Conservation (phyloP, 2,888 invertebrate genomes). For the Heliothis peltigera region DNA sequence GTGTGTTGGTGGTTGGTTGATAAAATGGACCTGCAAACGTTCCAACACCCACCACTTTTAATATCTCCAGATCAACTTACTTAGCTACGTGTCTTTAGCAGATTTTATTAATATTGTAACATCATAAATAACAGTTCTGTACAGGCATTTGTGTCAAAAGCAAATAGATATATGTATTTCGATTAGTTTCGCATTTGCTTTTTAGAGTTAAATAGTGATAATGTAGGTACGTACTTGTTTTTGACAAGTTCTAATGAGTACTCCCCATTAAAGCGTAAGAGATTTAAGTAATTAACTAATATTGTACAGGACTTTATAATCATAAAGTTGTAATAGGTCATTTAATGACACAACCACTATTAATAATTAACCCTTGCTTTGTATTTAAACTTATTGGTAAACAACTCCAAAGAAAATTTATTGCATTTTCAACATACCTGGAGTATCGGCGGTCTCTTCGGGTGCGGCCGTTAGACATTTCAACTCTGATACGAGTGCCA, state of each 20-base stretch:
- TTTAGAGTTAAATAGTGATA: conserved; percentile 37
- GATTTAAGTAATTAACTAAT: conserved; percentile 4
- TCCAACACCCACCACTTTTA: conserved; percentile 90
- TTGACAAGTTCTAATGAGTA: conserved; percentile 10
- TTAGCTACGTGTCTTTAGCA: conserved; percentile 53
- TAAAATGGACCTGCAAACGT: conserved; percentile 90
- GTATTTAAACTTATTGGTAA: conserved; percentile 29
- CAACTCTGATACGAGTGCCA: conserved; percentile 96
- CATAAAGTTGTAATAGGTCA: neutral
- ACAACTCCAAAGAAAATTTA: conserved; percentile 29
- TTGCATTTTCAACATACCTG: conserved; percentile 58
- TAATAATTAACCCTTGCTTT: conserved; percentile 19
- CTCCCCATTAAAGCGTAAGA: neutral
- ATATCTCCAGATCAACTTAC: conserved; percentile 76
- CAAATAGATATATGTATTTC: conserved; percentile 40
- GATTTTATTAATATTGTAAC: conserved; percentile 43
- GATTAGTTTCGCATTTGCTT: conserved; percentile 10
- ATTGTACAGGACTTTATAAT: neutral
- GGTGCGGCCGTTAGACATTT: conserved; percentile 97
- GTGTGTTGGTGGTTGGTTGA: conserved; percentile 90
- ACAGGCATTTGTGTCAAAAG: conserved; percentile 40
- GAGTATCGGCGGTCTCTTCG: conserved; percentile 91
- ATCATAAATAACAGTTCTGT: conserved; percentile 31
- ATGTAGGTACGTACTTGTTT: conserved; percentile 15
- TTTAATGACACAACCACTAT: conserved; percentile 20